Conservation (phyloP, 2,888 invertebrate species). For the Prosapia bicincta region DNA sequence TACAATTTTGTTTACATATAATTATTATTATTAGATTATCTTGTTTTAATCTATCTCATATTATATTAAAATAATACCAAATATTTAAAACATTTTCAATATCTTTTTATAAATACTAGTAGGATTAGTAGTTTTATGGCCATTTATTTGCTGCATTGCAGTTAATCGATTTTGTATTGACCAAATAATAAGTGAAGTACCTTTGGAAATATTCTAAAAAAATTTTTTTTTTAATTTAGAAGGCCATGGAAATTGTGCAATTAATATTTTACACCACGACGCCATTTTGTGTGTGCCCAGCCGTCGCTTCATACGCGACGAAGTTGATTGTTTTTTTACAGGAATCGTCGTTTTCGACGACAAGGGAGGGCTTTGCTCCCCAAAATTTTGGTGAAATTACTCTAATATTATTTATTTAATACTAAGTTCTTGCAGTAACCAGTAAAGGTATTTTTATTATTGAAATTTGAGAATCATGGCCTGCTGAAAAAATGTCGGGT, state of each 20-base stretch:
- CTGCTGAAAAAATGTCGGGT: constrained; percentile 72
- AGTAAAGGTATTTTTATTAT: constrained; percentile 51
- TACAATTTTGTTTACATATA: too few relatives aligned
- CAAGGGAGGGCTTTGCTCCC: constrained; percentile 57
- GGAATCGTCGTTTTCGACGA: constrained; percentile 65
- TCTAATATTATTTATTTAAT: constrained; percentile 42
- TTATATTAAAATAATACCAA: too few relatives aligned
- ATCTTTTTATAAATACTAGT: too few relatives aligned
- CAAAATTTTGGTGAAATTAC: constrained; percentile 52
- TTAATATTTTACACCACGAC: background rate
- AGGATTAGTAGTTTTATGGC: too few relatives aligned
- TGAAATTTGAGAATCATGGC: constrained; percentile 62
- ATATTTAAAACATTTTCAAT: too few relatives aligned
- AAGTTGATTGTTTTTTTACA: constrained; percentile 51
- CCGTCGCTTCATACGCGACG: constrained; percentile 72
- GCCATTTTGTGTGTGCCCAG: constrained; percentile 28
- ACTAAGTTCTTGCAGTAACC: constrained; percentile 19
- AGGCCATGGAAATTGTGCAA: background rate
- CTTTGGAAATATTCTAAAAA: too few relatives aligned
- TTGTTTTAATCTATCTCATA: too few relatives aligned
- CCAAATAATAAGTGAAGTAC: too few relatives aligned
- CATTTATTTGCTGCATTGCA: too few relatives aligned
- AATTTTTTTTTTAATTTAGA: background rate
- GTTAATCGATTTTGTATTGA: too few relatives aligned
- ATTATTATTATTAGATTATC: too few relatives aligned